phyloP scores from a whole-genome alignment of 2,797 vertebrate genomes.

The Xenopus petersii region DNA sequence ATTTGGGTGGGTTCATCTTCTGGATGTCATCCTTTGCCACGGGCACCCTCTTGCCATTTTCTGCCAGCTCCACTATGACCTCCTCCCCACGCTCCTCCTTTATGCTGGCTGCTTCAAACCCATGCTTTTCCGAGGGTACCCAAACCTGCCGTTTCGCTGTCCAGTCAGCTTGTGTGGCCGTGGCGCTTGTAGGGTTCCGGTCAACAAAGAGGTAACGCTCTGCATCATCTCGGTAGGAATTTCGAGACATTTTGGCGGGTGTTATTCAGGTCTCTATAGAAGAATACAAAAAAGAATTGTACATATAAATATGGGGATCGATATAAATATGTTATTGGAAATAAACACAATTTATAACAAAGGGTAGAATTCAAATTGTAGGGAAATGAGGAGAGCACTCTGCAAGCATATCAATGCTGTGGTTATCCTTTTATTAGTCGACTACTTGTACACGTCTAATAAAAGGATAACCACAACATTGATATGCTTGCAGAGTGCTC shows the following conservation, averaged over 20 bases:
- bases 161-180: conserved; percentile 83
- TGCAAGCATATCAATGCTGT: no score
- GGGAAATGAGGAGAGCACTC: no score
- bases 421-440: no score
- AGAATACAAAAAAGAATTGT: neutral
- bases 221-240: conserved; percentile 65
- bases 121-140: conserved; percentile 89
- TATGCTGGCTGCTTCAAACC: conserved; percentile 87
- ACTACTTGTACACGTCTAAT: no score
- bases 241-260: conserved; percentile 48
- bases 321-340: no score
- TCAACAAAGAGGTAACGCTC: conserved; percentile 72
- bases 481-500: no score
- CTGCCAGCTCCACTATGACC: conserved; percentile 86
- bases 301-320: no score
- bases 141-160: conserved; percentile 86
- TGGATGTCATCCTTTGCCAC: conserved; percentile 86
- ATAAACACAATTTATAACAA: no score
- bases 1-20: conserved; percentile 91
- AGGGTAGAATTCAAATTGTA: no score
- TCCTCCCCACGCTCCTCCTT: conserved; percentile 81
- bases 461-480: no score
- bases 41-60: conserved; percentile 75
- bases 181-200: conserved; percentile 55
- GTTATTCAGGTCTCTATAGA: conserved; percentile 15